Evolutionary conservation across 2,797 vertebrate species (phyloP).

Genomic region (Enteromius thamalakanensis): DNA sequence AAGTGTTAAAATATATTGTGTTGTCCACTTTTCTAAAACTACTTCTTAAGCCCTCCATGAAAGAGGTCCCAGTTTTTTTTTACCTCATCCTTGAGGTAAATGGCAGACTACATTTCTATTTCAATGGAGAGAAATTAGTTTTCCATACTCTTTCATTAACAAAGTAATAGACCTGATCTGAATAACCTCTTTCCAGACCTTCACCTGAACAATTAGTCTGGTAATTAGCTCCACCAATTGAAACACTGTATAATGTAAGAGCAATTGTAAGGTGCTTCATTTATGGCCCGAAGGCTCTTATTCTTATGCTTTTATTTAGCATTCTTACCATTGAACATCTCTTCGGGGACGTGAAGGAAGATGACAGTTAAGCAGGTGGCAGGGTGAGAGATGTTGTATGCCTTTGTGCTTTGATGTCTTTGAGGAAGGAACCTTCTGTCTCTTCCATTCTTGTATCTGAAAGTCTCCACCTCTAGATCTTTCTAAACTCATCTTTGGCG

Average conservation of each 20-base stretch:
- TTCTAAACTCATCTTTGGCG: conserved; percentile 32
- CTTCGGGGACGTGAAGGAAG: conserved; percentile 13
- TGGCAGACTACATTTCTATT: conserved; percentile 55
- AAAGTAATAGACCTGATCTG: conserved; percentile 48
- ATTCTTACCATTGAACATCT: conserved; percentile 35
- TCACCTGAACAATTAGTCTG: conserved; percentile 10
- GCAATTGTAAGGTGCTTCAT: conserved; percentile 38
- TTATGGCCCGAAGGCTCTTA: conserved; percentile 8
- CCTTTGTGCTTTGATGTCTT: conserved; percentile 56
- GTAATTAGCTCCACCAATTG: not conserved
- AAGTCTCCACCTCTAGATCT: conserved; percentile 21
- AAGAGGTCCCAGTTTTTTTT: not conserved
- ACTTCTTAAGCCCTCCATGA: not conserved
- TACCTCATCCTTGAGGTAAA: conserved; percentile 60
- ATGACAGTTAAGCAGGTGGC: conserved; percentile 53
- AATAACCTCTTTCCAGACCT: conserved; percentile 15
- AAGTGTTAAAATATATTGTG: not conserved
- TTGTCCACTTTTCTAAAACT: not conserved
- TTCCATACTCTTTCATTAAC: conserved; percentile 36
- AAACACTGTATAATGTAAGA: conserved; percentile 31
- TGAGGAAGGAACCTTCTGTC: conserved; percentile 49
- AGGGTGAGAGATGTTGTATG: conserved; percentile 37
- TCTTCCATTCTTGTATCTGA: conserved; percentile 17
- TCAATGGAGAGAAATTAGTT: conserved; percentile 58
- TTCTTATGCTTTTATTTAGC: conserved; percentile 26